phyloP scores from a whole-genome alignment of 2,113 vertebrate species.

The Hirundichthys speculiger region DNA sequence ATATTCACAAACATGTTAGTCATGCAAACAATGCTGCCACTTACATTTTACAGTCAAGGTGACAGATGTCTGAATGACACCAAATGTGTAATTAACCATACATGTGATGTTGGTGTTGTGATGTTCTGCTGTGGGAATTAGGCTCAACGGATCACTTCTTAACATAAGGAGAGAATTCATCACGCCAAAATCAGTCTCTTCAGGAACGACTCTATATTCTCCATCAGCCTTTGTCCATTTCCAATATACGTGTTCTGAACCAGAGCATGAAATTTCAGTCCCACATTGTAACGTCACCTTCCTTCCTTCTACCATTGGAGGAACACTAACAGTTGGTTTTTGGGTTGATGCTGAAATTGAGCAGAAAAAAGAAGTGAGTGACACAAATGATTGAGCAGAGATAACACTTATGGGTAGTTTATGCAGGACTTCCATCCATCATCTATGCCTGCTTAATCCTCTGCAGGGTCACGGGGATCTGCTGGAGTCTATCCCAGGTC shows the following conservation, averaged over 20 bases:
- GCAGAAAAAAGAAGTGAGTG: background rate
- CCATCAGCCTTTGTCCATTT: background rate
- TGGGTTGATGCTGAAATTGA: conserved; percentile 13
- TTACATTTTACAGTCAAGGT: conserved; percentile 40
- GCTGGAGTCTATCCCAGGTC: no score
- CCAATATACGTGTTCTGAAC: accelerated
- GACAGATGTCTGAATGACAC: background rate
- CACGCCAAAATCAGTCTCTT: no score
- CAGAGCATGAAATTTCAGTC: accelerated
- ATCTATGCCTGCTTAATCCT: no score
- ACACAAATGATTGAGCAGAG: no score
- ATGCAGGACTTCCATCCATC: no score
- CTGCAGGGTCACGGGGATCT: no score
- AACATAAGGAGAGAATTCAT: no score
- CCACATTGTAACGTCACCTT: accelerated
- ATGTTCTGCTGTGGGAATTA: conserved; percentile 14
- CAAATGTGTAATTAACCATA: background rate
- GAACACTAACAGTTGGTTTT: background rate
- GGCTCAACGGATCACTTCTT: accelerated
- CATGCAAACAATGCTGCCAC: background rate
- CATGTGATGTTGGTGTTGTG: conserved; percentile 43
- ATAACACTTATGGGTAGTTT: no score
- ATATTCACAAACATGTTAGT: no score
- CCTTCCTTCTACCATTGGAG: background rate
- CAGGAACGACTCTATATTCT: no score